These are phyloP conservation scores for Schizotus pectinicornis DNA, from an alignment of 2,888 invertebrate species.

Conservation along the genomic window DNA sequence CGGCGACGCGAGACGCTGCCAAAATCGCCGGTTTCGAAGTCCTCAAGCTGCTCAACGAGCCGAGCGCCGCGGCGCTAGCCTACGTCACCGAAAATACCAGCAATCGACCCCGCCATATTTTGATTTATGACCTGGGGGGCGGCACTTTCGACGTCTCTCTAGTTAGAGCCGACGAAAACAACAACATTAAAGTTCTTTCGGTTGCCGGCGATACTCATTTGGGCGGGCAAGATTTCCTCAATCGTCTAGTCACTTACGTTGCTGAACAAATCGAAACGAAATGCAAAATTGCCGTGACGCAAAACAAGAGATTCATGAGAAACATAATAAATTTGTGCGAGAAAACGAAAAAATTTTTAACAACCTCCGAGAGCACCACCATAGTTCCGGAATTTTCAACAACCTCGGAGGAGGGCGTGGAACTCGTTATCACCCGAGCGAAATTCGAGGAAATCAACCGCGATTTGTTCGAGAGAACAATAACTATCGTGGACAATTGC, in stretches of 20 bases:
- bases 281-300: not conserved
- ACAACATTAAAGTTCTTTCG: constrained; percentile 7
- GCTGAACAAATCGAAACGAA: constrained; percentile 1
- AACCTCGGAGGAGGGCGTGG: not conserved
- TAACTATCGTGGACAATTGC: constrained; percentile 25
- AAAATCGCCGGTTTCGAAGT: constrained; percentile 22
- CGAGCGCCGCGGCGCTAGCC: constrained; percentile 36
- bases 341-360: constrained; percentile 10
- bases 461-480: constrained; percentile 25
- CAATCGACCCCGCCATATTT: constrained; percentile 13
- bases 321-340: constrained; percentile 11
- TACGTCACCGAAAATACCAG: constrained; percentile 23
- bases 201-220: constrained; percentile 21
- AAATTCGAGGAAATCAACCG: constrained; percentile 29
- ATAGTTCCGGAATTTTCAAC: constrained; percentile 1
- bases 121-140: constrained; percentile 36
- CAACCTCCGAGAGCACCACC: not conserved
- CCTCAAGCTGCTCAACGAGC: constrained; percentile 31
- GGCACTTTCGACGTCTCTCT: constrained; percentile 38
- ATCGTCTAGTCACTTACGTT: constrained; percentile 5
- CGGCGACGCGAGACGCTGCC: constrained; percentile 19
- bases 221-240: constrained; percentile 26
- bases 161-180: constrained; percentile 1
- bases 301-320: constrained; percentile 7
- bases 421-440: constrained; percentile 23